phyloP scores from a whole-genome alignment of 1,140 invertebrate genomes.

The Lordiphosa collinella region DNA sequence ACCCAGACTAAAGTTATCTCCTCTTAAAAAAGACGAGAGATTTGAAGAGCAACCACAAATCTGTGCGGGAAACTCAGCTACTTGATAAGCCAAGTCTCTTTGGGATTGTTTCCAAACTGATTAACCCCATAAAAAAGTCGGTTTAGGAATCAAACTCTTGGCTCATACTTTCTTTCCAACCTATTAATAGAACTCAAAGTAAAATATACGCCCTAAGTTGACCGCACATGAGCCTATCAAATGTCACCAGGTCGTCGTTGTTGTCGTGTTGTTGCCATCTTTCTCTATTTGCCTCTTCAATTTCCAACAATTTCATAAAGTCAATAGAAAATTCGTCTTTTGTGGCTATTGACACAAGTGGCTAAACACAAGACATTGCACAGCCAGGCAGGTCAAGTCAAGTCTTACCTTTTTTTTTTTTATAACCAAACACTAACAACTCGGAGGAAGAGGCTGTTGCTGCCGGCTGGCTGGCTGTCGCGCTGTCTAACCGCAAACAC shows the following conservation, averaged over 20 bases:
- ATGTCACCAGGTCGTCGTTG: constrained; percentile 43
- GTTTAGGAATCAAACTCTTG: too few relatives aligned
- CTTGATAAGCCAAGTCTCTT: too few relatives aligned
- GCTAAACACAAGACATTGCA: constrained; percentile 11
- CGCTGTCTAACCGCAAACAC: constrained; percentile 57
- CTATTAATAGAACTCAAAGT: constrained; percentile 36
- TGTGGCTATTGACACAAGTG: constrained; percentile 61
- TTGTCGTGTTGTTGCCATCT: constrained; percentile 5
- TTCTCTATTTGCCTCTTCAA: constrained; percentile 31
- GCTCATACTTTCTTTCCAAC: not conserved
- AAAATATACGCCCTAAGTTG: constrained; percentile 49
- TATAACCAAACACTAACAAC: constrained; percentile 34
- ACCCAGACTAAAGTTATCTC: too few relatives aligned
- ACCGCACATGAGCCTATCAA: constrained; percentile 53
- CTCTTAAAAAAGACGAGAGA: too few relatives aligned
- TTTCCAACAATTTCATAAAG: constrained; percentile 25
- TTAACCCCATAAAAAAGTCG: too few relatives aligned
- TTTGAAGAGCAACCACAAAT: too few relatives aligned
- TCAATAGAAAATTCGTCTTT: constrained; percentile 53
- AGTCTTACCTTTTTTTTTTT: constrained; percentile 51
- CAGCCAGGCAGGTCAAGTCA: constrained; percentile 43
- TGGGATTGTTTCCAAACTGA: too few relatives aligned
- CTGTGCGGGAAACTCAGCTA: too few relatives aligned
- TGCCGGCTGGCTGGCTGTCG: too few relatives aligned
- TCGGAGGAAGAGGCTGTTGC: constrained; percentile 4